phyloP scores from a whole-genome alignment of 2,113 vertebrate species.

The Xyrauchen texanus region DNA sequence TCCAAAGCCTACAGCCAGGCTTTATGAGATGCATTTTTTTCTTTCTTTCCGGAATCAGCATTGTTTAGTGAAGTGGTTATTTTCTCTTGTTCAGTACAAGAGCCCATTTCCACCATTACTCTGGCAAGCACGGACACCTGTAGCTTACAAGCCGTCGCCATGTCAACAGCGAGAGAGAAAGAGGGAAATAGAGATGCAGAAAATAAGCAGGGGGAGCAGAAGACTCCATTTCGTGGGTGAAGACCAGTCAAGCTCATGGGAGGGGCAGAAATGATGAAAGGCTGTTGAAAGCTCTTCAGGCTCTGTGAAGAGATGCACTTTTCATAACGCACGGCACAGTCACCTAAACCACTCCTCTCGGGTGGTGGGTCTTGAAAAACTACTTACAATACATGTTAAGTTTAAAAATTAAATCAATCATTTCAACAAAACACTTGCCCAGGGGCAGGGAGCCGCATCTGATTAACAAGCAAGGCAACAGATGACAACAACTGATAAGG shows the following conservation, averaged over 20 bases:
- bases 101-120: slow-evolving; percentile 43
- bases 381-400: not conserved
- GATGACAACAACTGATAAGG: not conserved
- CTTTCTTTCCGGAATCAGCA: slow-evolving; percentile 4
- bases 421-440: not conserved
- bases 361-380: slow-evolving; percentile 5
- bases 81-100: slow-evolving; percentile 35
- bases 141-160: slow-evolving; percentile 43
- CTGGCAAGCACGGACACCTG: slow-evolving; percentile 39
- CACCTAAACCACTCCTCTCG: not conserved
- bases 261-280: slow-evolving; percentile 40
- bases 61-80: slow-evolving; percentile 33
- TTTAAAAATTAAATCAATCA: not conserved
- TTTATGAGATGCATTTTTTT: not conserved
- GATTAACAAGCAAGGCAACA: not conserved
- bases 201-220: slow-evolving; percentile 2
- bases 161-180: slow-evolving; percentile 30
- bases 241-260: slow-evolving; percentile 8
- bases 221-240: slow-evolving; percentile 24
- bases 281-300: slow-evolving; percentile 35
- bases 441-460: not conserved
- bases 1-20: not conserved
- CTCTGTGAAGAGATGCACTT: slow-evolving; percentile 14
- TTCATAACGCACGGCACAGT: not conserved
- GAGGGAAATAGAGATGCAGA: not conserved